These are phyloP conservation scores for Agrochola lychnidis DNA, from an alignment of 2,888 invertebrate genomes.

Conservation along the genomic window DNA sequence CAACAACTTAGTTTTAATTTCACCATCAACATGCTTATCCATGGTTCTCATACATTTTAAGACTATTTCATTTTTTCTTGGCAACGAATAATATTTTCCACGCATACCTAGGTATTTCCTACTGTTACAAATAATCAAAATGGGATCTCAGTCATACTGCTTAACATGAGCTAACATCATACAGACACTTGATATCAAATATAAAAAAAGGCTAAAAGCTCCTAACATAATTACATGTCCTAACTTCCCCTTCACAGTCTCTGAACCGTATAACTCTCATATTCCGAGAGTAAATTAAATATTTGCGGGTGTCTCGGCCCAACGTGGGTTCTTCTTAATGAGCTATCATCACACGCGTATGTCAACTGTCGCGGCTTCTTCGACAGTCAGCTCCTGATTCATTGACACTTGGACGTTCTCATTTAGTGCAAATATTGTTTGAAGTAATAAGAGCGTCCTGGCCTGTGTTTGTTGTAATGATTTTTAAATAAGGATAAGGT, in stretches of 20 bases:
- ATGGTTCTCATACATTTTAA: background rate
- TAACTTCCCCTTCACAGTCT: conserved; percentile 16
- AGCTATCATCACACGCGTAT: conserved; percentile 72
- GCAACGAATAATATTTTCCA: background rate
- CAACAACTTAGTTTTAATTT: conserved; percentile 20
- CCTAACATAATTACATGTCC: background rate
- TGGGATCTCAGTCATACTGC: background rate
- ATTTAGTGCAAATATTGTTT: conserved; percentile 61
- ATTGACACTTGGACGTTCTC: conserved; percentile 54
- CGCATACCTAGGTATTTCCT: background rate
- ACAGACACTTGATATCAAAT: background rate
- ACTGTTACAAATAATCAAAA: background rate
- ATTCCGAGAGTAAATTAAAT: conserved; percentile 74
- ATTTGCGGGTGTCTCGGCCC: conserved; percentile 69
- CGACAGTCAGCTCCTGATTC: conserved; percentile 65
- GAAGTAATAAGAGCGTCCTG: conserved; percentile 21
- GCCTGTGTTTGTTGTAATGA: conserved; percentile 24
- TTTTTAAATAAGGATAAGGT: conserved; percentile 34
- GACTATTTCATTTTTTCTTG: background rate
- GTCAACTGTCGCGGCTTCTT: conserved; percentile 65
- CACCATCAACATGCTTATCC: background rate
- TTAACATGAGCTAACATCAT: background rate
- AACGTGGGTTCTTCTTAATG: conserved; percentile 72
- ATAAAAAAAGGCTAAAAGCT: background rate
- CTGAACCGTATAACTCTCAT: conserved; percentile 63